A percentile compares a stretch with the other conserved stretches of the same genome.
These are phyloP conservation scores for Tinamus major DNA, from an alignment of 2,797 vertebrate species.

Conservation along the genomic window DNA sequence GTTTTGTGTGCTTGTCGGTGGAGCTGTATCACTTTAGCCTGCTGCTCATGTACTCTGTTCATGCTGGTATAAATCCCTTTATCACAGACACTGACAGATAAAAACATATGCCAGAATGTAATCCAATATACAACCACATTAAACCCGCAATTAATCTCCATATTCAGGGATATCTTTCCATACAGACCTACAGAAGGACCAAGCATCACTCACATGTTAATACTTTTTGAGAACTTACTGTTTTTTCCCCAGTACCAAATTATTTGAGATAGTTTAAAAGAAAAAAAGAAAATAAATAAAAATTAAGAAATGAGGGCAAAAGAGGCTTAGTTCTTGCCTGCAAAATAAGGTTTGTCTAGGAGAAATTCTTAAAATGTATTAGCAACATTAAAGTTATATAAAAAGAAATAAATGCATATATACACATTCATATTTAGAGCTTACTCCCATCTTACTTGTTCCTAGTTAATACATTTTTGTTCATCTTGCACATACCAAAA, in stretches of 20 bases:
- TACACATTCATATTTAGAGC: neutral
- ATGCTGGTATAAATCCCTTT: neutral
- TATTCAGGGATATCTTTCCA: neutral
- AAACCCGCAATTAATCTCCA: neutral
- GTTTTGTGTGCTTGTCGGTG: neutral
- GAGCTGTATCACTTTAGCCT: neutral
- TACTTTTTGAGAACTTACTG: neutral
- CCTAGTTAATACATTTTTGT: constrained; percentile 4
- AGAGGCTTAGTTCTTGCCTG: neutral
- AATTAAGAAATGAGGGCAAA: neutral
- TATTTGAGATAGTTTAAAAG: neutral
- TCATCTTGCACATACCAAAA: neutral
- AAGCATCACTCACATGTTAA: neutral
- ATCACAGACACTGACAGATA: neutral
- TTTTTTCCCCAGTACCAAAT: neutral
- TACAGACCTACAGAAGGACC: neutral
- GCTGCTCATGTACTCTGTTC: neutral
- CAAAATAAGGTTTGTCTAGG: constrained; percentile 5
- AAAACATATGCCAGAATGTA: neutral
- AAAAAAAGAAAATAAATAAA: neutral
- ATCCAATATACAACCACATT: neutral
- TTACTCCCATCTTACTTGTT: neutral
- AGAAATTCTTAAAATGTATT: constrained; percentile 3
- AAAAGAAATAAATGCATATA: neutral
- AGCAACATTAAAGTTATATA: neutral